Percentiles rank a stretch among this genome's conserved stretches.
These are phyloP conservation scores for Hydrolagus colliei DNA, from an alignment of 2,797 vertebrate species.

Conservation along the genomic window DNA sequence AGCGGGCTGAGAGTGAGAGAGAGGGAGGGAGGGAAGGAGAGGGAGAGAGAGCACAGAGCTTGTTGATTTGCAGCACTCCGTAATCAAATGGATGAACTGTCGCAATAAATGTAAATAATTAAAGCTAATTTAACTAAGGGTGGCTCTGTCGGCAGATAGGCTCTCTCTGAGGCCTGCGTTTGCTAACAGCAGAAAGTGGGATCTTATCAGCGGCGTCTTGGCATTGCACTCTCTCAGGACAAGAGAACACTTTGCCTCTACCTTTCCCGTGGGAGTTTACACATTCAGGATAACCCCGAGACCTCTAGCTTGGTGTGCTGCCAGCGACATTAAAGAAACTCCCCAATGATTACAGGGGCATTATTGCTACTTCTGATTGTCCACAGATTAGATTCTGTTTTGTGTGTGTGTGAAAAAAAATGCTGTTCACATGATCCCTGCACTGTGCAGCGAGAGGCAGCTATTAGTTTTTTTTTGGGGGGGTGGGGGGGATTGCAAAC, in stretches of 20 bases:
- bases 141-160: not conserved
- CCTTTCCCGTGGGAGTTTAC: constrained; percentile 90
- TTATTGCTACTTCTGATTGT: constrained; percentile 55
- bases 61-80: not conserved
- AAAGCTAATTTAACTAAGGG: constrained; percentile 25
- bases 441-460: constrained; percentile 43
- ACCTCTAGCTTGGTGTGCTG: constrained; percentile 69
- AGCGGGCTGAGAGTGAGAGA: not conserved
- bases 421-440: constrained; percentile 62
- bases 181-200: constrained; percentile 52
- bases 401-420: constrained; percentile 47
- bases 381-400: constrained; percentile 59
- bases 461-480: constrained; percentile 49
- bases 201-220: constrained; percentile 43
- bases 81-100: not conserved
- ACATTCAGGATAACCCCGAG: constrained; percentile 73
- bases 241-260: constrained; percentile 50
- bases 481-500: constrained; percentile 48
- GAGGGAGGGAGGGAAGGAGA: not conserved
- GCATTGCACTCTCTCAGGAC: constrained; percentile 41
- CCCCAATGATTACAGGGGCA: constrained; percentile 56
- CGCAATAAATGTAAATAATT: not conserved
- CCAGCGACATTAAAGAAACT: constrained; percentile 73
- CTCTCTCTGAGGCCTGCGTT: constrained; percentile 16
- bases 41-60: constrained; percentile 8